A percentile compares a stretch with the other conserved stretches of the same genome.
phyloP scores from a whole-genome alignment of 2,888 invertebrate genomes.

The Sarcophaga rosellei region DNA sequence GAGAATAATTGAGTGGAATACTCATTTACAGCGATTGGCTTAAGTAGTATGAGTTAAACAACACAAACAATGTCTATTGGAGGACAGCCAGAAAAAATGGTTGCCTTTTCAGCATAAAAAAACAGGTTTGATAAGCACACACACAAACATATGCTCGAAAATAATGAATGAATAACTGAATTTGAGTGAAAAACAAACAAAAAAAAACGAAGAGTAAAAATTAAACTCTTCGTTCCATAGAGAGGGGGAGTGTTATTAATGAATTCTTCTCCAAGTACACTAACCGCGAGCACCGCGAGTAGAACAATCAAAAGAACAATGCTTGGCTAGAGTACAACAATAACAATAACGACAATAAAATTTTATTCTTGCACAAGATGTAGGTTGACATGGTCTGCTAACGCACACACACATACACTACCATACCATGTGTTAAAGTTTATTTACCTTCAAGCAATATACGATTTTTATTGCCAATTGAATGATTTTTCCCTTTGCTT shows the following conservation, averaged over 20 bases:
- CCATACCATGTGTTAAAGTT: too few species aligned
- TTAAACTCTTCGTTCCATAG: not conserved
- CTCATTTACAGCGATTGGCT: slow-evolving; percentile 50
- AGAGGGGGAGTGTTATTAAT: not conserved
- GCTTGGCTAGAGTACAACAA: not conserved
- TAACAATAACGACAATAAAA: not conserved
- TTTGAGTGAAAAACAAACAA: not conserved
- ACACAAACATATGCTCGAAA: too few species aligned
- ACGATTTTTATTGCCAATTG: slow-evolving; percentile 78
- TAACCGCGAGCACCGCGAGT: too few species aligned
- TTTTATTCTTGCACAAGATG: slow-evolving; percentile 13
- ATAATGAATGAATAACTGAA: not conserved
- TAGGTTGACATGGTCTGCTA: too few species aligned
- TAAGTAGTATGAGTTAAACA: slow-evolving; percentile 30
- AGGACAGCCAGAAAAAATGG: slow-evolving; percentile 56
- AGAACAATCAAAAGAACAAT: not conserved
- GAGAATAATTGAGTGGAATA: slow-evolving; percentile 24
- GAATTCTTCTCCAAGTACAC: not conserved
- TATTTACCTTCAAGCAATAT: slow-evolving; percentile 75
- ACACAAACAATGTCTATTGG: slow-evolving; percentile 52
- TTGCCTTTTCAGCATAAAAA: slow-evolving; percentile 15
- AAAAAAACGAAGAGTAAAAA: not conserved
- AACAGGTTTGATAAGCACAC: not conserved
- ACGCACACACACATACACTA: too few species aligned
- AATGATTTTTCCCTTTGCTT: slow-evolving; percentile 72